Conservation (phyloP, 92 coral and sea anemone genomes). For the Epizoanthus illoricatus region DNA sequence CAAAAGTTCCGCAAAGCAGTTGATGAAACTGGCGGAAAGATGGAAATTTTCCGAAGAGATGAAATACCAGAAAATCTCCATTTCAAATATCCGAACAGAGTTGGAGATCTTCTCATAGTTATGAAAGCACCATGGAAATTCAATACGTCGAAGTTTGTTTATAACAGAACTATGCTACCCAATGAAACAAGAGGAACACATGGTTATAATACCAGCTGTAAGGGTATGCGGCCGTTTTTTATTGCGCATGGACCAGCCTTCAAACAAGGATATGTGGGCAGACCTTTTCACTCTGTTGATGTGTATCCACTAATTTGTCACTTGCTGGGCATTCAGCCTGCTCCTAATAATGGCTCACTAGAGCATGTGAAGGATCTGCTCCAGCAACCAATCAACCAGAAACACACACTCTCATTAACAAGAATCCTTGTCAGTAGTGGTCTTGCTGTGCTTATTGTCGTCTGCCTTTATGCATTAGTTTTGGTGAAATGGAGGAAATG, state of each 20-base stretch:
- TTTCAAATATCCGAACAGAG: slow-evolving; percentile 48
- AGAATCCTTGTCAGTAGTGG: background rate
- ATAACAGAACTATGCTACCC: background rate
- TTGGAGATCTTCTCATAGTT: slow-evolving; percentile 61
- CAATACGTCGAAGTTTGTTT: slow-evolving; percentile 18
- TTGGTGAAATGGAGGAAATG: background rate
- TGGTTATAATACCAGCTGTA: slow-evolving; percentile 49
- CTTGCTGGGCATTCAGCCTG: slow-evolving; percentile 60
- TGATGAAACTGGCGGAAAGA: slow-evolving; percentile 18
- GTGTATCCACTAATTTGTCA: slow-evolving; percentile 73
- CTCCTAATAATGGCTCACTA: slow-evolving; percentile 66
- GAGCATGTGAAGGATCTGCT: slow-evolving; percentile 54
- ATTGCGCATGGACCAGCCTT: slow-evolving; percentile 83
- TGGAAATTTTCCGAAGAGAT: slow-evolving; percentile 53
- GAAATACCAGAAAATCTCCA: slow-evolving; percentile 66
- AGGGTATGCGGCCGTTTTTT: slow-evolving; percentile 65
- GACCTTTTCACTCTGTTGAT: slow-evolving; percentile 57
- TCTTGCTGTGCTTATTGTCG: background rate
- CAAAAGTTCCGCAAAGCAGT: slow-evolving; percentile 46
- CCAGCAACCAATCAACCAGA: background rate
- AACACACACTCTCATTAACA: background rate
- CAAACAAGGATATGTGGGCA: slow-evolving; percentile 49
- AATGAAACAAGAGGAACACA: slow-evolving; percentile 51
- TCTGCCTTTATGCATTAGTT: background rate
- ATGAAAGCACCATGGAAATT: slow-evolving; percentile 50